phyloP scores from a whole-genome alignment of 2,113 vertebrate genomes.

The Notiomystis cincta region DNA sequence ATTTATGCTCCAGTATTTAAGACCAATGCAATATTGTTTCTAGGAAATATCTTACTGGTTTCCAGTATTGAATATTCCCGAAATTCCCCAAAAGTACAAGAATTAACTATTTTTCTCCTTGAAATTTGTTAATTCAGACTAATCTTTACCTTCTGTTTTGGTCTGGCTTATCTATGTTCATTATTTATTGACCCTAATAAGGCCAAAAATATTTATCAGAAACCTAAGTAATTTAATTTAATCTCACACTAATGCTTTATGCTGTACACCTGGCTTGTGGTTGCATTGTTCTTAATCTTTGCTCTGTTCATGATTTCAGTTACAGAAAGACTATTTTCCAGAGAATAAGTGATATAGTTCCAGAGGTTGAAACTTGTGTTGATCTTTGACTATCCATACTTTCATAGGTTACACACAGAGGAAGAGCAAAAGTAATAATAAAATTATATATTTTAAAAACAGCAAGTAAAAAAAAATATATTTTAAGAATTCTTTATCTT shows the following conservation, averaged over 20 bases:
- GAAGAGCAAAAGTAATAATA: background rate
- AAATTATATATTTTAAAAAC: background rate
- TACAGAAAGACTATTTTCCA: background rate
- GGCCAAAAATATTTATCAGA: background rate
- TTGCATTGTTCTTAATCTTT: background rate
- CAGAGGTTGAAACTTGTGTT: background rate
- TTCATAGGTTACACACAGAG: background rate
- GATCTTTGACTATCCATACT: background rate
- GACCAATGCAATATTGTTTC: background rate
- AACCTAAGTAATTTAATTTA: background rate
- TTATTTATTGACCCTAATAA: background rate
- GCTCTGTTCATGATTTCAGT: background rate
- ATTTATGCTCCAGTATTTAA: background rate
- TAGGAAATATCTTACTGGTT: background rate
- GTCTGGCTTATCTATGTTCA: background rate
- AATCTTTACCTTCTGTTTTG: background rate
- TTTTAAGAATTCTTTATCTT: background rate
- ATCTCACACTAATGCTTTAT: background rate
- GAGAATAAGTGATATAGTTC: background rate
- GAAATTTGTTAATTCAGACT: background rate
- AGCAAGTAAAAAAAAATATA: accelerated
- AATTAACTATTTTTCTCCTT: background rate
- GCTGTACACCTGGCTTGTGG: background rate
- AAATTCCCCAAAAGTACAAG: background rate
- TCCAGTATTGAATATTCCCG: background rate